A percentile compares a stretch with the other conserved stretches of the same genome.
Conservation (phyloP, 2,797 vertebrate genomes). For the Eupleurogrammus muticus region DNA sequence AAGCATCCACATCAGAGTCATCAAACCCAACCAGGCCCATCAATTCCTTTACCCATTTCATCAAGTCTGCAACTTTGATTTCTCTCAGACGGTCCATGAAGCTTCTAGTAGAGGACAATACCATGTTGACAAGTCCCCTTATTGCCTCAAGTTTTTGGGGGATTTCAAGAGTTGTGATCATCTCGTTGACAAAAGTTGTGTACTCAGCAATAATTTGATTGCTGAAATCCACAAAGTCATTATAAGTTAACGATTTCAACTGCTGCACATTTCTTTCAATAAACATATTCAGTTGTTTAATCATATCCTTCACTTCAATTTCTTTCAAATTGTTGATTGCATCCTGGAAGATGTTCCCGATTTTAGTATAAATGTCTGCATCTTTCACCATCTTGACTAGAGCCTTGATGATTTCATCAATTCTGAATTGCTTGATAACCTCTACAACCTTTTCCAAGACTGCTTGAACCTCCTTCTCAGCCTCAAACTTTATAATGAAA, state of each 20-base stretch:
- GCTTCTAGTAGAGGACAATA: constrained; percentile 63
- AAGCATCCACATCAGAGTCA: constrained; percentile 77
- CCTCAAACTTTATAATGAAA: constrained; percentile 82
- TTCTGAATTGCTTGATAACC: constrained; percentile 83
- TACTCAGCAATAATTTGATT: constrained; percentile 81
- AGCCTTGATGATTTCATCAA: constrained; percentile 83
- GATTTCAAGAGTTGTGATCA: constrained; percentile 86
- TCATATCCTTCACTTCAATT: constrained; percentile 83
- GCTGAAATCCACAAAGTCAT: constrained; percentile 82
- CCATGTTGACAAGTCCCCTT: constrained; percentile 77
- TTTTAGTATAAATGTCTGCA: constrained; percentile 76
- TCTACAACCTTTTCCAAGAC: constrained; percentile 85
- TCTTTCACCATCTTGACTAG: constrained; percentile 76
- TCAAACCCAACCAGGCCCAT: constrained; percentile 74
- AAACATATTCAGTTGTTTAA: constrained; percentile 83
- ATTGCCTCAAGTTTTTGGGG: constrained; percentile 86
- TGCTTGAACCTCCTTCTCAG: constrained; percentile 83
- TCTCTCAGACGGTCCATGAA: constrained; percentile 81
- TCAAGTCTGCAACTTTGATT: constrained; percentile 81
- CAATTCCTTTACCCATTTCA: constrained; percentile 82
- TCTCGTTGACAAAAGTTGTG: constrained; percentile 80
- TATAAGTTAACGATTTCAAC: constrained; percentile 88
- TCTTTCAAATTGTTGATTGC: constrained; percentile 81
- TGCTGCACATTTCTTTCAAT: constrained; percentile 78
- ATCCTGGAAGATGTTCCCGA: constrained; percentile 67